phyloP scores from a whole-genome alignment of 2,113 vertebrate genomes.

The Tragelaphus imberbis region DNA sequence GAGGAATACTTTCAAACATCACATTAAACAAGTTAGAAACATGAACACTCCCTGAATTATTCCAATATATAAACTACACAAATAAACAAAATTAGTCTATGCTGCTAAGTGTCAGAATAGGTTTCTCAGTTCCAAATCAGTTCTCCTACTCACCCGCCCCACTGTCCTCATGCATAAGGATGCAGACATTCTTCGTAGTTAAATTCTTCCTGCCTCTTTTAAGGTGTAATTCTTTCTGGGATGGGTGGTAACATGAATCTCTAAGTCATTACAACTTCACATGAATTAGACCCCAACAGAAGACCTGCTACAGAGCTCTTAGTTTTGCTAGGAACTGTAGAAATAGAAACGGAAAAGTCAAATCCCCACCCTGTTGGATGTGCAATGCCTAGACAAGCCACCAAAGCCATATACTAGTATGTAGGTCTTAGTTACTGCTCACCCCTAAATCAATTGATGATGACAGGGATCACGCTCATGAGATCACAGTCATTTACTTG shows the following conservation, averaged over 20 bases:
- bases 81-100: neutral
- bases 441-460: neutral
- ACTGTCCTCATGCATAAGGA: neutral
- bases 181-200: neutral
- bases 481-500: neutral
- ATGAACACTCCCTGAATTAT: neutral
- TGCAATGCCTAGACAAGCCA: neutral
- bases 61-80: neutral
- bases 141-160: neutral
- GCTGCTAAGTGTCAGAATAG: neutral
- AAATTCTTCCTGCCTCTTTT: neutral
- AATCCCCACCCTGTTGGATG: neutral
- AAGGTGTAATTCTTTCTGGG: neutral
- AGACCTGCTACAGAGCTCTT: neutral
- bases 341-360: neutral
- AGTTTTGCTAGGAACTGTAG: neutral
- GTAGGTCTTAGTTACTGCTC: neutral
- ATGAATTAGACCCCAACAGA: neutral
- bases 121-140: neutral
- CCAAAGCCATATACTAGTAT: neutral
- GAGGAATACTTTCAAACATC: neutral
- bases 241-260: neutral
- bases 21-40: neutral
- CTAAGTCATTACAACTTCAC: neutral
- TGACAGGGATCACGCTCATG: neutral